Conservation (phyloP, 2,888 invertebrate species). For the Agonopterix arenella region DNA sequence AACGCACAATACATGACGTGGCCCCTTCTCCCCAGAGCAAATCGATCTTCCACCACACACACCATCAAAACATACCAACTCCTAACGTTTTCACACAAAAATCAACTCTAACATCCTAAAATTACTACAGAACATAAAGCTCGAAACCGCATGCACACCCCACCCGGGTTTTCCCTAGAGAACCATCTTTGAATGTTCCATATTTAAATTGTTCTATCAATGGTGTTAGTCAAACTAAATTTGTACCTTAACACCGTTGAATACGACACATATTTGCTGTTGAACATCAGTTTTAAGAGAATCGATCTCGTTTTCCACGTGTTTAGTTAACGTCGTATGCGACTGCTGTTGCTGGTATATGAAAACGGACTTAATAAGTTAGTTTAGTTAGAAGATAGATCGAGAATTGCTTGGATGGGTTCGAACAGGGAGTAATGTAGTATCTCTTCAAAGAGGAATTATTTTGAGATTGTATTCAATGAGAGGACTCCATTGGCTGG, state of each 20-base stretch:
- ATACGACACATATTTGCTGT: slow-evolving; percentile 22
- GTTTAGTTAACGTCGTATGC: slow-evolving; percentile 31
- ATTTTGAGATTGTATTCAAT: slow-evolving; percentile 47
- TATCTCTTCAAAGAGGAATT: slow-evolving; percentile 54
- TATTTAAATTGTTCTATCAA: slow-evolving; percentile 68
- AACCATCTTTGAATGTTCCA: slow-evolving; percentile 71
- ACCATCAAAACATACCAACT: slow-evolving; percentile 35
- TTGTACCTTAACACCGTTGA: slow-evolving; percentile 7
- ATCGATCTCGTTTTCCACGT: slow-evolving; percentile 59
- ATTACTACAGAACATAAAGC: slow-evolving; percentile 10
- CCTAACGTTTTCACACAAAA: slow-evolving; percentile 21
- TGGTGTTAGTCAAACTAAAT: slow-evolving; percentile 21
- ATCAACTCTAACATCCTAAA: slow-evolving; percentile 14
- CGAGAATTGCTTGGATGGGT: slow-evolving; percentile 18
- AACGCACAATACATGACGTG: slow-evolving; percentile 21
- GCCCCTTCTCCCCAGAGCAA: slow-evolving; percentile 60
- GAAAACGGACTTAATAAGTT: slow-evolving; percentile 23
- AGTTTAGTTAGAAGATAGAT: background rate
- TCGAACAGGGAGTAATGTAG: slow-evolving; percentile 44
- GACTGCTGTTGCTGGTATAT: slow-evolving; percentile 13
- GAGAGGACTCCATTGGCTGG: slow-evolving; percentile 43
- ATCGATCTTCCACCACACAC: slow-evolving; percentile 51
- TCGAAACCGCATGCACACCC: slow-evolving; percentile 29
- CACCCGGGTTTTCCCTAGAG: slow-evolving; percentile 67
- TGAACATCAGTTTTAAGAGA: slow-evolving; percentile 48